phyloP scores from a whole-genome alignment of 2,888 invertebrate species.

The Brassicogethes aeneus region DNA sequence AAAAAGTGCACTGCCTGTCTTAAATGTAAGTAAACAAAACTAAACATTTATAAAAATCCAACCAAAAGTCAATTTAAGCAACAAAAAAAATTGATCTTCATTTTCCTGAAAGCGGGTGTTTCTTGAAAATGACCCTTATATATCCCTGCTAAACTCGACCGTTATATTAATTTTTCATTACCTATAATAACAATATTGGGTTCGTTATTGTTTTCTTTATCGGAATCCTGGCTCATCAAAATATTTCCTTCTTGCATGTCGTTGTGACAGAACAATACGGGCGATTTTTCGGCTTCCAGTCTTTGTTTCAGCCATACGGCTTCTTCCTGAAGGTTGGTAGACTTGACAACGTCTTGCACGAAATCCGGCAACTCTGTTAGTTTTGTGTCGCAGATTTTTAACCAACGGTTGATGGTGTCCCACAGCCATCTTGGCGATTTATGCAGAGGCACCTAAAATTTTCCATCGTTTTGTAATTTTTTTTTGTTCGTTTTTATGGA shows the following conservation, averaged over 20 bases:
- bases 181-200: slow-evolving; percentile 36
- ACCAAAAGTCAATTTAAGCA: too few relatives aligned
- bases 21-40: too few relatives aligned
- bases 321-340: slow-evolving; percentile 54
- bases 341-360: slow-evolving; percentile 20
- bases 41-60: too few relatives aligned
- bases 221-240: slow-evolving; percentile 43
- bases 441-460: slow-evolving; percentile 66
- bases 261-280: slow-evolving; percentile 91
- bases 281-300: slow-evolving; percentile 53
- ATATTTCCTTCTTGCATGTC: slow-evolving; percentile 87
- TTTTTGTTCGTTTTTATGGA: too few relatives aligned
- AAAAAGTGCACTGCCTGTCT: too few relatives aligned
- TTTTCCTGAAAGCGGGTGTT: too few relatives aligned
- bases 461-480: too few relatives aligned
- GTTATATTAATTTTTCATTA: slow-evolving; percentile 16
- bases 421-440: slow-evolving; percentile 95
- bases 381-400: slow-evolving; percentile 48
- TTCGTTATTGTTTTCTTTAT: slow-evolving; percentile 24
- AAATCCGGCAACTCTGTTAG: slow-evolving; percentile 34
- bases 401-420: slow-evolving; percentile 80
- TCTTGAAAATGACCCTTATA: too few relatives aligned
- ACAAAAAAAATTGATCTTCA: too few relatives aligned
- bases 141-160: too few relatives aligned
- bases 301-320: slow-evolving; percentile 60